These are phyloP conservation scores for Formica selysi DNA, from an alignment of 1,140 invertebrate species.

Conservation along the genomic window DNA sequence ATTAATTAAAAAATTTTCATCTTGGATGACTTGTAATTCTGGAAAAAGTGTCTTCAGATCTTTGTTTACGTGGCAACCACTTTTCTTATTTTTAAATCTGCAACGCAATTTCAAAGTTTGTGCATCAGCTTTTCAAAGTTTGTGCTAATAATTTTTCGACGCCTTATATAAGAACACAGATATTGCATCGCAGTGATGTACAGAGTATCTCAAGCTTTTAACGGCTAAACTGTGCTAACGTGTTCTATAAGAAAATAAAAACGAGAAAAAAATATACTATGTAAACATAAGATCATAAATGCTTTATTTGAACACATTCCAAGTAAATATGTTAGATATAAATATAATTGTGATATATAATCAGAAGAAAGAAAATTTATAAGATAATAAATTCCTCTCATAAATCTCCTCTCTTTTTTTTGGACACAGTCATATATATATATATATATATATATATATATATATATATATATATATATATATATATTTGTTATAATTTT, in stretches of 20 bases:
- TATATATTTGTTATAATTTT: neutral
- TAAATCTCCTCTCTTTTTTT: too few species aligned
- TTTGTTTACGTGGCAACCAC: neutral
- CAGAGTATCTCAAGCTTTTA: conserved; percentile 29
- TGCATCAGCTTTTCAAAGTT: conserved; percentile 30
- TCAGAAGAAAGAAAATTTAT: too few species aligned
- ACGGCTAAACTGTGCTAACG: conserved; percentile 16
- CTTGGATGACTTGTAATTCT: neutral
- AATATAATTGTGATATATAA: neutral
- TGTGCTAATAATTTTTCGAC: conserved; percentile 45
- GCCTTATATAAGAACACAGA: conserved; percentile 1
- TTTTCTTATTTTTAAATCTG: conserved; percentile 17
- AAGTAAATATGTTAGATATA: neutral
- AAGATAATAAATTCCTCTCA: too few species aligned
- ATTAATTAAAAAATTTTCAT: neutral
- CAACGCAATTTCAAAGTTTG: conserved; percentile 25
- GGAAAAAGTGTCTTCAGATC: neutral
- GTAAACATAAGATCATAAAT: neutral
- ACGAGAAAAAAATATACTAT: neutral
- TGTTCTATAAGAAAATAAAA: conserved; percentile 8
- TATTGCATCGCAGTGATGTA: conserved; percentile 17
- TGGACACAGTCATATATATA: too few species aligned
- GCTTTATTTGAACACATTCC: neutral
- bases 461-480: too few species aligned
- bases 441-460: too few species aligned